These are phyloP conservation scores for Sylvicola cinctus DNA, from an alignment of 2,888 invertebrate species.

Conservation along the genomic window DNA sequence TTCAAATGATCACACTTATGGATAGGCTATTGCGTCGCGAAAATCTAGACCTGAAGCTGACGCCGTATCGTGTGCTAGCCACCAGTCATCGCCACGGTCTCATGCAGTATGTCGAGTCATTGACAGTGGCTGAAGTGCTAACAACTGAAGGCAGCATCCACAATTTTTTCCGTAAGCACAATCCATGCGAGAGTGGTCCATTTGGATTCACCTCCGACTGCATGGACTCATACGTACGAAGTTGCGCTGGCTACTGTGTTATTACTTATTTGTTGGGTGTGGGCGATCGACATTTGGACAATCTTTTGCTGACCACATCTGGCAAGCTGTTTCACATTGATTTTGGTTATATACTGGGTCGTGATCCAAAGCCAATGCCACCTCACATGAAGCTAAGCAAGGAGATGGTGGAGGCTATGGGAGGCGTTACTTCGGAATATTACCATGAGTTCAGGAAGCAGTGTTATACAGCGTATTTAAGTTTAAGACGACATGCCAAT, in stretches of 20 bases:
- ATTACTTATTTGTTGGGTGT: slow-evolving; percentile 95
- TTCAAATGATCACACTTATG: slow-evolving; percentile 97
- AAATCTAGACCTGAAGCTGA: slow-evolving; percentile 88
- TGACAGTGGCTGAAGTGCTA: slow-evolving; percentile 79
- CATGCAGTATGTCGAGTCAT: slow-evolving; percentile 86
- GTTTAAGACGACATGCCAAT: slow-evolving; percentile 85
- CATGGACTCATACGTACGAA: slow-evolving; percentile 92
- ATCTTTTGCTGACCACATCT: slow-evolving; percentile 71
- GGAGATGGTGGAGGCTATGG: slow-evolving; percentile 99
- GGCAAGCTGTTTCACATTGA: slow-evolving; percentile 94
- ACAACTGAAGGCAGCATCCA: slow-evolving; percentile 75
- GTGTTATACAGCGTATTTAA: slow-evolving; percentile 90
- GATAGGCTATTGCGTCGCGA: slow-evolving; percentile 84
- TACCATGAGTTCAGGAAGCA: slow-evolving; percentile 87
- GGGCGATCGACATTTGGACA: slow-evolving; percentile 94
- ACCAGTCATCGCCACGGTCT: slow-evolving; percentile 93
- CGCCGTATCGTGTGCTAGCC: slow-evolving; percentile 88
- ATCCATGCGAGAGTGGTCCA: slow-evolving; percentile 70
- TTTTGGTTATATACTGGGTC: slow-evolving; percentile 92
- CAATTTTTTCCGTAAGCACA: slow-evolving; percentile 78
- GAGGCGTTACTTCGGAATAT: slow-evolving; percentile 72
- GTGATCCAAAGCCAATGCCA: slow-evolving; percentile 96
- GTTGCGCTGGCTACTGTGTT: slow-evolving; percentile 95
- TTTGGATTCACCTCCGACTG: slow-evolving; percentile 84
- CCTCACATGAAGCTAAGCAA: slow-evolving; percentile 98